Evolutionary conservation across 2,888 invertebrate genomes (phyloP).

Genomic region (Drosophila recens): DNA sequence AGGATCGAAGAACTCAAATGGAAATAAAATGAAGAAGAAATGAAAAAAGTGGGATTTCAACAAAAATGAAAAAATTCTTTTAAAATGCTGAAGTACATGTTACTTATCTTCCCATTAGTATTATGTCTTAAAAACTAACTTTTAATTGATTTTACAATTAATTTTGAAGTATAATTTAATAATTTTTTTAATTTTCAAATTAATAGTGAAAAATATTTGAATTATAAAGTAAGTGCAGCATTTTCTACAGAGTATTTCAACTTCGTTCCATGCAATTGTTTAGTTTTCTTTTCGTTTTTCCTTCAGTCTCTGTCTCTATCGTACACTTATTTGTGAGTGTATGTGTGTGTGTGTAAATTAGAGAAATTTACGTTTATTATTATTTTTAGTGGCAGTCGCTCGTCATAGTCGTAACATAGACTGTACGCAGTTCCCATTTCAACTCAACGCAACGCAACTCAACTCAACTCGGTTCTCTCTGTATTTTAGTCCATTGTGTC

Average conservation of each 20-base stretch:
- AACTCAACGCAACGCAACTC: background rate
- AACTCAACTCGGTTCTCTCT: background rate
- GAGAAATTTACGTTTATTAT: slow-evolving; percentile 81
- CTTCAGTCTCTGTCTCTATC: slow-evolving; percentile 2
- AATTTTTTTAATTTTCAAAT: no score
- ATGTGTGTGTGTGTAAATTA: slow-evolving; percentile 62
- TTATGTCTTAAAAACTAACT: no score
- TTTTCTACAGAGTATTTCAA: slow-evolving; percentile 6
- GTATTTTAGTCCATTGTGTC: slow-evolving; percentile 62
- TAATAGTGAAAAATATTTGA: background rate
- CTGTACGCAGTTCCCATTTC: slow-evolving; percentile 1
- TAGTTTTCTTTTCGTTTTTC: slow-evolving; percentile 1
- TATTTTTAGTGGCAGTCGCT: slow-evolving; percentile 76
- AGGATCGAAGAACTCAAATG: background rate
- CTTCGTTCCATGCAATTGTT: background rate
- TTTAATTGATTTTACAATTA: no score
- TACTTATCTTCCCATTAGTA: no score
- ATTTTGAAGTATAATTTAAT: no score
- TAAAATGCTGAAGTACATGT: no score
- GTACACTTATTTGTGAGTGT: slow-evolving; percentile 14
- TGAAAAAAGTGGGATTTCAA: no score
- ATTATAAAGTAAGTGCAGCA: no score
- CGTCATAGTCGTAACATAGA: slow-evolving; percentile 68
- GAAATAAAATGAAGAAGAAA: background rate
- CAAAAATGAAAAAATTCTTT: no score